A percentile compares a stretch with the other conserved stretches of the same genome.
Evolutionary conservation across 2,113 vertebrate genomes (phyloP).

Genomic region (Paracanthobrama guichenoti): DNA sequence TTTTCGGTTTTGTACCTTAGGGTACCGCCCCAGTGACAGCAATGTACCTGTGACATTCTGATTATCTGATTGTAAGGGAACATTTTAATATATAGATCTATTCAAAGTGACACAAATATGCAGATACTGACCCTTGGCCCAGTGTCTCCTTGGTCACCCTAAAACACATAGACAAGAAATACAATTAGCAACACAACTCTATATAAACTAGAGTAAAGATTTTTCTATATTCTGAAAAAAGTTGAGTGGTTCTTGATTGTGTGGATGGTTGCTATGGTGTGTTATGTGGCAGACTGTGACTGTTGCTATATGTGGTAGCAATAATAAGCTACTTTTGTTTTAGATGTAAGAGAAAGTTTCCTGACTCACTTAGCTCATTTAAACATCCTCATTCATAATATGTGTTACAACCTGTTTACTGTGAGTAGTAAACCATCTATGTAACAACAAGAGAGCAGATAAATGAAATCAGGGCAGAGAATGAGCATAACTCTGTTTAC

Average conservation of each 20-base stretch:
- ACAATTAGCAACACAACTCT: conserved; percentile 51
- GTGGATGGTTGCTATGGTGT: background rate
- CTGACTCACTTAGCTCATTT: background rate
- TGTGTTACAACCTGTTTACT: background rate
- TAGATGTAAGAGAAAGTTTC: background rate
- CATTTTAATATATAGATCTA: background rate
- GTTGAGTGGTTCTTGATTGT: background rate
- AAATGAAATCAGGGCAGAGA: background rate
- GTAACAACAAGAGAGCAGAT: background rate
- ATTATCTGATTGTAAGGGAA: background rate
- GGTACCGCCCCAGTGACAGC: too few species aligned
- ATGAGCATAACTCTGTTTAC: background rate
- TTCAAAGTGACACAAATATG: background rate
- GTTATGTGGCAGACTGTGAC: too few species aligned
- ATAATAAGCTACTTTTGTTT: background rate
- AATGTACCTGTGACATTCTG: too few species aligned
- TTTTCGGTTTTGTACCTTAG: too few species aligned
- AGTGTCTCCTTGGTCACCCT: conserved; percentile 89
- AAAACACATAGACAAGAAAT: conserved; percentile 61
- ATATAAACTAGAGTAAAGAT: background rate
- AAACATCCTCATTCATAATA: background rate
- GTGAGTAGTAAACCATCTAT: background rate
- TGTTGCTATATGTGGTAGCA: too few species aligned
- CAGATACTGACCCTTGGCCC: conserved; percentile 85
- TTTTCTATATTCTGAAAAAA: background rate